A percentile compares a stretch with the other conserved stretches of the same genome.
phyloP scores from a whole-genome alignment of 2,797 vertebrate genomes.

The Delichon dasypus region DNA sequence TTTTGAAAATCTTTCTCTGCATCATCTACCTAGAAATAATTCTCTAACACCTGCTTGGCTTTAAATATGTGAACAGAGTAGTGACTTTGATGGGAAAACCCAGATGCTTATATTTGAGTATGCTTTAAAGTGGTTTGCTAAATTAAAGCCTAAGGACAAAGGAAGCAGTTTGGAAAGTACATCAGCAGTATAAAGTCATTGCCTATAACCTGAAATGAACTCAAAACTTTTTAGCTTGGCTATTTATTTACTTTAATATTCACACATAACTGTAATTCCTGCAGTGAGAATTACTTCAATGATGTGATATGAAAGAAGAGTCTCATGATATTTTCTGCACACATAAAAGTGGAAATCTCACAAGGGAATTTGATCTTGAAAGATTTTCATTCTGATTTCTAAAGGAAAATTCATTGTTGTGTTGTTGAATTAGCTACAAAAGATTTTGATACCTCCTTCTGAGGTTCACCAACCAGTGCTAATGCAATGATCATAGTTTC shows the following conservation, averaged over 20 bases:
- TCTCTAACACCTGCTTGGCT: slow-evolving; percentile 7
- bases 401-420: slow-evolving; percentile 28
- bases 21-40: slow-evolving; percentile 2
- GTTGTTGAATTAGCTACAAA: slow-evolving; percentile 44
- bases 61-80: slow-evolving; percentile 12
- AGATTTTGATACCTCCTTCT: slow-evolving; percentile 25
- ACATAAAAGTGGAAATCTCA: slow-evolving; percentile 39
- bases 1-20: background rate
- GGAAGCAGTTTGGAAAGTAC: slow-evolving; percentile 14
- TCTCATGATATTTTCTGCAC: slow-evolving; percentile 57
- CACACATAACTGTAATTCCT: slow-evolving; percentile 40
- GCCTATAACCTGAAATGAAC: slow-evolving; percentile 41
- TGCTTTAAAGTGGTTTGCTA: slow-evolving; percentile 20
- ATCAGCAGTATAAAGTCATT: background rate
- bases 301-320: slow-evolving; percentile 36
- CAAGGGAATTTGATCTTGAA: slow-evolving; percentile 60
- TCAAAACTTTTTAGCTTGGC: slow-evolving; percentile 33
- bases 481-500: slow-evolving; percentile 17
- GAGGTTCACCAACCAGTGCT: slow-evolving; percentile 21
- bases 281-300: slow-evolving; percentile 50
- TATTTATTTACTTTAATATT: slow-evolving; percentile 54
- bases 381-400: slow-evolving; percentile 55
- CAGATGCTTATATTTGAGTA: slow-evolving; percentile 9
- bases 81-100: slow-evolving; percentile 34
- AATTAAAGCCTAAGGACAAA: slow-evolving; percentile 41